These are phyloP conservation scores for Spongia lamella DNA, from an alignment of 37 sponge, comb jelly and placozoan species.

Conservation along the genomic window DNA sequence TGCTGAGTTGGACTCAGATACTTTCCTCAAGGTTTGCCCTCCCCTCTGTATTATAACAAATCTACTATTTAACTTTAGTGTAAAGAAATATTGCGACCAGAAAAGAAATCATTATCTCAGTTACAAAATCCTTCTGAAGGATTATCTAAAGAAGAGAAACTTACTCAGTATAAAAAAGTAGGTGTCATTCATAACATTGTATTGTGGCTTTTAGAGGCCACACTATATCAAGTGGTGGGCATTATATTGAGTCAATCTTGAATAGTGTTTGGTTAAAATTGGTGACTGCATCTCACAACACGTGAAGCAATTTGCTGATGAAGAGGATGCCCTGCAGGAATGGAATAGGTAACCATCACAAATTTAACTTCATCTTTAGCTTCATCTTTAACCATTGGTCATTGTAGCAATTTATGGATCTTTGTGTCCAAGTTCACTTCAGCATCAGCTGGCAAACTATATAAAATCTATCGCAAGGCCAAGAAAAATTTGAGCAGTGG, in stretches of 20 bases:
- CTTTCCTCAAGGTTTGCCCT: constrained; percentile 24
- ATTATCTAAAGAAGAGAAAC: constrained; percentile 40
- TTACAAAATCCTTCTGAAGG: constrained; percentile 49
- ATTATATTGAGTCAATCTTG: no score
- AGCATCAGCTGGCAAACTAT: constrained; percentile 59
- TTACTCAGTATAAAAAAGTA: constrained; percentile 64
- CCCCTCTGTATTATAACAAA: background rate
- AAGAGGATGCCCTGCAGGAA: constrained; percentile 25
- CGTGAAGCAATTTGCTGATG: constrained; percentile 14
- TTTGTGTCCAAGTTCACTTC: constrained; percentile 93
- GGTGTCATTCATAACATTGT: no score
- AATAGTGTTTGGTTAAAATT: constrained; percentile 68
- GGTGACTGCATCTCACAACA: constrained; percentile 66
- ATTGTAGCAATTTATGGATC: constrained; percentile 82
- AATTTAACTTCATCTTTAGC: background rate
- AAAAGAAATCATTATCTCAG: constrained; percentile 58
- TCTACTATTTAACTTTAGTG: constrained; percentile 31
- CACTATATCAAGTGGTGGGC: no score
- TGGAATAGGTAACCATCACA: constrained; percentile 68
- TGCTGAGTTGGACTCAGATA: constrained; percentile 49
- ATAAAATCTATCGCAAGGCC: constrained; percentile 54
- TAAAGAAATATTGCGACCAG: constrained; percentile 78
- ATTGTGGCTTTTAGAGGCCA: no score
- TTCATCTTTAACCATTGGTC: background rate
- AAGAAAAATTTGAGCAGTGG: background rate